Percentiles rank a stretch among this genome's conserved stretches.
These are phyloP conservation scores for Hemibagrus wyckioides DNA, from an alignment of 2,113 vertebrate genomes.

Conservation along the genomic window DNA sequence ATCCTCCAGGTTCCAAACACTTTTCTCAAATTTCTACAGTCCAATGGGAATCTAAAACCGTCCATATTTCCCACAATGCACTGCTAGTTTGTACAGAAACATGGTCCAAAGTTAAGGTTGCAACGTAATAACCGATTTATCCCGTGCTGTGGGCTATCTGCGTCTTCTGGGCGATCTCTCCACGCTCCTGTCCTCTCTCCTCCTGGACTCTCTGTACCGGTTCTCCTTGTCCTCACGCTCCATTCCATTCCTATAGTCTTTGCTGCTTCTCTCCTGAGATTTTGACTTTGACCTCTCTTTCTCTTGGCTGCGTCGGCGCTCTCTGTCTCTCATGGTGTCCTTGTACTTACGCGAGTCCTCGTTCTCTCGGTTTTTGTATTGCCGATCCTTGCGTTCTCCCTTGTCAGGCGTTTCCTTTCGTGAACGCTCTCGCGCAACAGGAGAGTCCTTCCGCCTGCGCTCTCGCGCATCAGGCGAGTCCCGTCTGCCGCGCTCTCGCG, in stretches of 20 bases:
- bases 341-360: constrained; percentile 65
- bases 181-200: constrained; percentile 61
- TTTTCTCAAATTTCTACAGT: neutral
- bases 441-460: no score
- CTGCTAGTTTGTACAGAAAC: neutral
- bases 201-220: constrained; percentile 70
- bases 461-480: no score
- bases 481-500: no score
- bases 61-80: constrained; percentile 14
- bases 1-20: neutral
- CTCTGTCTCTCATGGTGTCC: constrained; percentile 64
- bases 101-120: neutral
- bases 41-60: constrained; percentile 7
- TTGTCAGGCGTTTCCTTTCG: neutral
- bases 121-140: neutral
- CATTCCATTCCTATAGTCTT: constrained; percentile 69
- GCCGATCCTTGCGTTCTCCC: constrained; percentile 55
- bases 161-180: constrained; percentile 71
- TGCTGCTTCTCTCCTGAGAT: constrained; percentile 68
- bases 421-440: no score
- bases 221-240: constrained; percentile 67
- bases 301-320: constrained; percentile 63
- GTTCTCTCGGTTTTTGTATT: constrained; percentile 53
- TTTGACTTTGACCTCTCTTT: constrained; percentile 75
- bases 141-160: constrained; percentile 58